Evolutionary conservation across 1,140 invertebrate species (phyloP).

Genomic region (Euura saliciscinereae): DNA sequence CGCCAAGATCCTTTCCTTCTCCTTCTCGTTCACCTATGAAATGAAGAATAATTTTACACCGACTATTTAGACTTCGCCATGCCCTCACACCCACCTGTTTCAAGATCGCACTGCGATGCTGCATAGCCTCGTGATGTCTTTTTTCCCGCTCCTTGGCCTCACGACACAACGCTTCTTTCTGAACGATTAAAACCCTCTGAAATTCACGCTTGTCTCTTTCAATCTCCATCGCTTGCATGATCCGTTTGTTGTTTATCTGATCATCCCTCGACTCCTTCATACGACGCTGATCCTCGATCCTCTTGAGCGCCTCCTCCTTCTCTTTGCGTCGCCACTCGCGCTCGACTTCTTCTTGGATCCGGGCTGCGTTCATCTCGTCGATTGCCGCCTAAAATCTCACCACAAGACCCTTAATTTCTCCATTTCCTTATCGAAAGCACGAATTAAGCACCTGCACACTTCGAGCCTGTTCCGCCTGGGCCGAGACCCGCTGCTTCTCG

Average conservation of each 20-base stretch:
- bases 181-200: conserved; percentile 56
- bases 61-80: conserved; percentile 16
- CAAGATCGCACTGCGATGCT: conserved; percentile 49
- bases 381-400: conserved; percentile 44
- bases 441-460: conserved; percentile 44
- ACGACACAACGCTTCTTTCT: conserved; percentile 48
- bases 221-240: conserved; percentile 65
- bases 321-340: conserved; percentile 62
- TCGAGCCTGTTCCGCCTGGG: conserved; percentile 49
- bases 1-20: conserved; percentile 64
- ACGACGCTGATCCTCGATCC: conserved; percentile 57
- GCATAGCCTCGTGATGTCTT: conserved; percentile 41
- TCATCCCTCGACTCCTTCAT: conserved; percentile 52
- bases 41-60: conserved; percentile 32
- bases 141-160: conserved; percentile 54
- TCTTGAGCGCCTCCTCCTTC: conserved; percentile 58
- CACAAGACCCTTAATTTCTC: too few relatives aligned
- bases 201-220: conserved; percentile 67
- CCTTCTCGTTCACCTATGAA: conserved; percentile 74
- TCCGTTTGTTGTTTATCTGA: conserved; percentile 60
- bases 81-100: conserved; percentile 41
- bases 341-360: conserved; percentile 64
- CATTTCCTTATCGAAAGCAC: background rate
- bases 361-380: conserved; percentile 61
- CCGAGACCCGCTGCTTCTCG: conserved; percentile 56